Evolutionary conservation across 2,797 vertebrate genomes (phyloP).

Genomic region (Acanthurus lineatus): DNA sequence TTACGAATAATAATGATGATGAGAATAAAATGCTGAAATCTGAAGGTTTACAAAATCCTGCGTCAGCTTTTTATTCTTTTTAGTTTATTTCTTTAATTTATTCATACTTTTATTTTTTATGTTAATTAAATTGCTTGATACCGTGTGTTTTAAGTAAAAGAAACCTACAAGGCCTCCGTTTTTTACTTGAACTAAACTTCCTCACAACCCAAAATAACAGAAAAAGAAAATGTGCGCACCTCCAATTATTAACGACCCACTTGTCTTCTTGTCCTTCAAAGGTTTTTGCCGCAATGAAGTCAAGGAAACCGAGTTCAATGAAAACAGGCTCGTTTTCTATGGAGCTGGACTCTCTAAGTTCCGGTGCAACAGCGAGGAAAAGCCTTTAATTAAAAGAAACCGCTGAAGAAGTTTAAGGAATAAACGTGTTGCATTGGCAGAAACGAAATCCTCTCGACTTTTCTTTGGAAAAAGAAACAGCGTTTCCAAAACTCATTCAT

Average conservation of each 20-base stretch:
- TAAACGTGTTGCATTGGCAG: not conserved
- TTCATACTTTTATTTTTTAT: not conserved
- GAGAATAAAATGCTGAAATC: not conserved
- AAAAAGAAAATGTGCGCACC: constrained; percentile 58
- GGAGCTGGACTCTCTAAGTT: not conserved
- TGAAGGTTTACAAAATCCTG: not conserved
- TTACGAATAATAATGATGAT: not conserved
- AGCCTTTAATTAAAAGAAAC: not conserved
- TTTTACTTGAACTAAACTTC: constrained; percentile 4
- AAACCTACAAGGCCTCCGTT: constrained; percentile 11
- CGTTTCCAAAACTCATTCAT: not conserved
- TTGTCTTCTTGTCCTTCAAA: constrained; percentile 66
- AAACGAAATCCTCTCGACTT: constrained; percentile 30
- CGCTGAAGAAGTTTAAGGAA: constrained; percentile 20
- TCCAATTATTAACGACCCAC: constrained; percentile 73
- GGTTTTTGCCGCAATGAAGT: constrained; percentile 55
- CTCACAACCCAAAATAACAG: constrained; percentile 29
- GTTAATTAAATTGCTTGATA: not conserved
- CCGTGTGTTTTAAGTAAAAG: constrained; percentile 6
- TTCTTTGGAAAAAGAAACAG: not conserved
- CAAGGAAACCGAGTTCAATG: constrained; percentile 66
- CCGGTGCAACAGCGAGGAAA: constrained; percentile 27
- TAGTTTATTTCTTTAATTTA: too few species aligned
- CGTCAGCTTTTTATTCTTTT: not conserved
- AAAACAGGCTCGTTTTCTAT: constrained; percentile 47